Percentiles rank a stretch among this genome's conserved stretches.
phyloP scores from a whole-genome alignment of 2,888 invertebrate genomes.

The Julus scandinavius region DNA sequence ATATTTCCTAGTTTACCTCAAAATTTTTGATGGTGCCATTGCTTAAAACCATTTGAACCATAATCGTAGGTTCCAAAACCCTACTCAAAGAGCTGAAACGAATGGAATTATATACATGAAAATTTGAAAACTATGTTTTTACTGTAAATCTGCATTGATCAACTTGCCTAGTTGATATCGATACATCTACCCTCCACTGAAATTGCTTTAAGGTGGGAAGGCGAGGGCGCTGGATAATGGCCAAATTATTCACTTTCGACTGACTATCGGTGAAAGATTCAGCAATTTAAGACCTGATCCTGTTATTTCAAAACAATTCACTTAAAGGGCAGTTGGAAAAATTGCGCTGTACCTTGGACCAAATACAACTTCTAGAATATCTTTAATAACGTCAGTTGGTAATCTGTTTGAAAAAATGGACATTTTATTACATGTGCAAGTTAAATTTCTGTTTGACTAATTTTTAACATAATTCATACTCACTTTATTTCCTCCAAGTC shows the following conservation, averaged over 20 bases:
- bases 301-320: no score
- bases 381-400: conserved; percentile 33
- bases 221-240: background rate
- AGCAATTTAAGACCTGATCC: background rate
- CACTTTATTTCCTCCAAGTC: conserved; percentile 51
- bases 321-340: background rate
- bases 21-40: conserved; percentile 50
- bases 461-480: no score
- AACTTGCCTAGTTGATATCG: conserved; percentile 54
- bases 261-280: background rate
- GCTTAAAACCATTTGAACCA: conserved; percentile 51
- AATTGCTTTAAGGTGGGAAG: conserved; percentile 49
- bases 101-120: background rate
- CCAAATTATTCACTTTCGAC: conserved; percentile 27
- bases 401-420: conserved; percentile 33
- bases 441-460: background rate
- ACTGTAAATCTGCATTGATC: background rate
- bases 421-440: background rate
- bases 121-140: background rate
- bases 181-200: conserved; percentile 54
- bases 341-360: conserved; percentile 12
- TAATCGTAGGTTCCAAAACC: conserved; percentile 52
- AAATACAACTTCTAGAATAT: background rate
- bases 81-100: conserved; percentile 52
- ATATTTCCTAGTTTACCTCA: conserved; percentile 33